Evolutionary conservation across 2,888 invertebrate species (phyloP).

Genomic region (Cremastinae sp.): DNA sequence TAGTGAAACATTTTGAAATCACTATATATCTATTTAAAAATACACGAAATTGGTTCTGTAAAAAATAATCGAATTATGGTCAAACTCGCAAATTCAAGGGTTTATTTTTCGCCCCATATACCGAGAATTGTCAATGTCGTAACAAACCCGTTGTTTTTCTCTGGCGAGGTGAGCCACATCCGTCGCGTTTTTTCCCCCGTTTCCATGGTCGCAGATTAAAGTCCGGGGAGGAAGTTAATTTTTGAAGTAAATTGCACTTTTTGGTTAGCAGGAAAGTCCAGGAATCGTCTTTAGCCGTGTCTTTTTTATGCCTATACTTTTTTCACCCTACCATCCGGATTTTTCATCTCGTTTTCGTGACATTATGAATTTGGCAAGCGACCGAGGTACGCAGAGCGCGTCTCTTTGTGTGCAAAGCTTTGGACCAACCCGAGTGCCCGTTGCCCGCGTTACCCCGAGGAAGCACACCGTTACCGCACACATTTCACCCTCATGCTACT

Average conservation of each 20-base stretch:
- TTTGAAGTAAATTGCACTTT: conserved; percentile 30
- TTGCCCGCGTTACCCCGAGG: conserved; percentile 14
- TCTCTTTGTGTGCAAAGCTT: neutral
- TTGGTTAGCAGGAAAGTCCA: conserved; percentile 4
- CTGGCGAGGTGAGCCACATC: conserved; percentile 2
- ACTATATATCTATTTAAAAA: no score
- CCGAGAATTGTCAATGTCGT: neutral
- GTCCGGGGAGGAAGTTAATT: conserved; percentile 11
- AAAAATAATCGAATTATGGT: no score
- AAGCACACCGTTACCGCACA: neutral
- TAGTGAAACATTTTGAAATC: no score
- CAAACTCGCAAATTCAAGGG: no score
- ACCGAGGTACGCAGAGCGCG: neutral
- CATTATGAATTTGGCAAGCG: conserved; percentile 29
- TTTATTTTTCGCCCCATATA: no score
- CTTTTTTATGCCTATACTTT: conserved; percentile 1
- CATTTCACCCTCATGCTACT: neutral
- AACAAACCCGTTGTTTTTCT: neutral
- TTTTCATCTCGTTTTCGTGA: conserved; percentile 12
- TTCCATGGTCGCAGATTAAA: neutral
- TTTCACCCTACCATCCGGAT: conserved; percentile 1
- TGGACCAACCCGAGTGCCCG: conserved; percentile 12
- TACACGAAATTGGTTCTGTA: no score
- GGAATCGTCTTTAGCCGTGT: neutral
- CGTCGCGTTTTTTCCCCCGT: no score